Conservation (phyloP, 2,797 vertebrate species). For the Gouania willdenowi region DNA sequence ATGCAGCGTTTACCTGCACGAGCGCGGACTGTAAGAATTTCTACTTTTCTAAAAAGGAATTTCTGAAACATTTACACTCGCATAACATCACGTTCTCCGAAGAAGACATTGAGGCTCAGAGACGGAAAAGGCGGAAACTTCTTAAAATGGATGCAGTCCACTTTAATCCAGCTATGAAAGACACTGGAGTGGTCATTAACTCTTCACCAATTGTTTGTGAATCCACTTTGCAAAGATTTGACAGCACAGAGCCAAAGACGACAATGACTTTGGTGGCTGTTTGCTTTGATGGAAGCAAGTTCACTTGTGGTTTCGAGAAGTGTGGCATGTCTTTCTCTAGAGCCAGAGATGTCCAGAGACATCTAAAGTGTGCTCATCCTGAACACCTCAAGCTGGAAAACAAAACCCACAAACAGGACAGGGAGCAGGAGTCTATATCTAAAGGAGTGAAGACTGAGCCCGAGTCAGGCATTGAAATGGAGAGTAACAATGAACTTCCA, state of each 20-base stretch:
- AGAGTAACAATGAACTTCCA: conserved; percentile 44
- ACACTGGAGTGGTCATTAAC: conserved; percentile 31
- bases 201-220: conserved; percentile 29
- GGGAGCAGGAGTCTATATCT: conserved; percentile 51
- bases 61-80: conserved; percentile 84
- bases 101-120: conserved; percentile 76
- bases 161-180: conserved; percentile 3
- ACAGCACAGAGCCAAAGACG: conserved; percentile 50
- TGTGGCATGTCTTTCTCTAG: conserved; percentile 87
- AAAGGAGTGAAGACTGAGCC: conserved; percentile 41
- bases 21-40: conserved; percentile 87
- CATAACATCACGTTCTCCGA: conserved; percentile 82
- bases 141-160: conserved; percentile 22
- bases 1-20: conserved; percentile 89
- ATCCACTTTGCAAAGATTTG: conserved; percentile 26
- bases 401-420: conserved; percentile 63
- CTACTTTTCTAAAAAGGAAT: conserved; percentile 92
- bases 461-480: conserved; percentile 56
- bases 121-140: conserved; percentile 64
- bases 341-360: conserved; percentile 85
- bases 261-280: conserved; percentile 76
- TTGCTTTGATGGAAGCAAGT: conserved; percentile 87
- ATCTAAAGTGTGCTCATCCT: conserved; percentile 85
- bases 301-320: conserved; percentile 88
- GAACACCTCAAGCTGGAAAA: conserved; percentile 84